Evolutionary conservation across 53 echinoderm and acorn worm genomes (phyloP), one percentile per base, ranked within the genome.

Genomic region (Arbacia lixula): DNA sequence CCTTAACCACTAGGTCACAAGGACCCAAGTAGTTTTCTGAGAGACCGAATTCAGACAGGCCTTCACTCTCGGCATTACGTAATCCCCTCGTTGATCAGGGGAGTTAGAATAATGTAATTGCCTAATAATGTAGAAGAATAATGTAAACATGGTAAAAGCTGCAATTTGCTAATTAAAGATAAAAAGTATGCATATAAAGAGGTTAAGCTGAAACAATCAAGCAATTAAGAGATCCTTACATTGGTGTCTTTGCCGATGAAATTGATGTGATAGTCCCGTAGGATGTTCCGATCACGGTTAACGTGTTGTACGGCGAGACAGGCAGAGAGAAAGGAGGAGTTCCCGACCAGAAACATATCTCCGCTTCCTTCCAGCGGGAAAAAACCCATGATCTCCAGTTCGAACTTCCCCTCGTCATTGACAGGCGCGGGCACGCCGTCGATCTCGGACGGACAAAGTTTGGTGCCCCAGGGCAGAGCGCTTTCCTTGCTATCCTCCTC

Each of bases 301-400:
- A 94, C 91, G 28, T 94, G 91, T 12, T 60, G 42, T 6, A 91
- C 84, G 12, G 94, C 94, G 36, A 89, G 60, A 16, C 82, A 81
- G 62, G 82, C 82, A 29, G 82, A 81, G 2, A 81, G 17, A 17
- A 19, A 62, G 31, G 82, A 25, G 14, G 82, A 81, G 60, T 46
- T 61, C 10, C 82, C 82, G 12, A 81, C 46, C 19, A 40, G 40
- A 11, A 31, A 42, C 82, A 81, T 81, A 46, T 63, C 3, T 28
- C 82, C 82, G 63, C 63, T 63, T 12, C 31, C 20, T 32, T n/a
- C 30, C 31, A 81, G 64, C 21, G 82, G 82, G 28, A 81, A 81
- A n/a, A 81, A 42, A 16, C 82, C 82, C 50, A 81, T 19, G 61
- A 81, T 81, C 63, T 81, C 62, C 82, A 81, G 64, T 14, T 81